phyloP scores from a whole-genome alignment of 2,888 invertebrate genomes.

The Pristionchus fissidentatus region DNA sequence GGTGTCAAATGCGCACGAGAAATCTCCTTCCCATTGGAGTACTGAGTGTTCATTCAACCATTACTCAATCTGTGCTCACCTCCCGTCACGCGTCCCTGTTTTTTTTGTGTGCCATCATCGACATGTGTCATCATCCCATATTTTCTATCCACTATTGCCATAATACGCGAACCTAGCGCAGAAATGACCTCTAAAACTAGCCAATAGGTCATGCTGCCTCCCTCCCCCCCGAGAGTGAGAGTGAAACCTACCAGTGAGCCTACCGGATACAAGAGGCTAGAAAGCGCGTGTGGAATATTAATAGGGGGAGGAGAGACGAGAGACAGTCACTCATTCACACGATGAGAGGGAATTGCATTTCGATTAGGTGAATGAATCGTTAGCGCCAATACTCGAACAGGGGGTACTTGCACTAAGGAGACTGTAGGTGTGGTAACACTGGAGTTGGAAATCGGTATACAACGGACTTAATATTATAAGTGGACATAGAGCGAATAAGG shows the following conservation, averaged over 20 bases:
- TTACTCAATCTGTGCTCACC: background rate
- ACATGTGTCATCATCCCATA: background rate
- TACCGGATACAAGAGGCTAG: slow-evolving; percentile 11
- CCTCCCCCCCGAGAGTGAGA: slow-evolving; percentile 43
- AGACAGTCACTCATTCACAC: background rate
- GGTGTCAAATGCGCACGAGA: too few species aligned
- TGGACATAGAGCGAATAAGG: too few species aligned
- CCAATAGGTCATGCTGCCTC: slow-evolving; percentile 1
- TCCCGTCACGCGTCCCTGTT: slow-evolving; percentile 8
- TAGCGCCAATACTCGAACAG: too few species aligned
- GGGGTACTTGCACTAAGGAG: too few species aligned
- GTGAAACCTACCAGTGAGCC: slow-evolving; percentile 7
- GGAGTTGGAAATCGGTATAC: too few species aligned
- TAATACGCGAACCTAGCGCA: background rate
- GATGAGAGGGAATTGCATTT: background rate
- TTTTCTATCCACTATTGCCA: background rate
- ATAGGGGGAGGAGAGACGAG: background rate
- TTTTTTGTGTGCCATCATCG: background rate
- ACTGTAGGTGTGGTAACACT: too few species aligned
- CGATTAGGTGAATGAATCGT: too few species aligned
- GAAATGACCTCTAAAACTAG: slow-evolving; percentile 7
- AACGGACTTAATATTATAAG: too few species aligned
- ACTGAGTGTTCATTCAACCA: too few species aligned
- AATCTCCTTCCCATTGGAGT: too few species aligned
- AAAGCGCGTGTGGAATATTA: slow-evolving; percentile 3